Conservation (phyloP, 2,888 invertebrate species). For the Coenonympha glycerion region DNA sequence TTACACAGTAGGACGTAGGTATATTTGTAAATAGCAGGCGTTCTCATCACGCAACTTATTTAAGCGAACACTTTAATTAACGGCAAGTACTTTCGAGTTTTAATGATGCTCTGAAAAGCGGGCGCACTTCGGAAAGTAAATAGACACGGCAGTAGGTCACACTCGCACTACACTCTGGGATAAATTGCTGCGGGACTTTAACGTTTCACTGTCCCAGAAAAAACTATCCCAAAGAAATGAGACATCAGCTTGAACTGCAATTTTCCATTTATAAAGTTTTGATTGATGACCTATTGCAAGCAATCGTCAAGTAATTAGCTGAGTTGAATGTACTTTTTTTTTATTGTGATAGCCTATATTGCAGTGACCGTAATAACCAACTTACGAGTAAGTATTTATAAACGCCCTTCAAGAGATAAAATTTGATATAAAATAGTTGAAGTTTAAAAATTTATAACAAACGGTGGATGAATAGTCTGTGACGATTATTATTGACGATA, state of each 20-base stretch:
- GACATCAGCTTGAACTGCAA: not conserved
- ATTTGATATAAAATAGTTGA: no score
- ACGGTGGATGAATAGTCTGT: no score
- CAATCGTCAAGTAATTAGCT: no score
- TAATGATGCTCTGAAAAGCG: slow-evolving; percentile 3
- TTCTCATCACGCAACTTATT: not conserved
- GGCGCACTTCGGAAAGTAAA: not conserved
- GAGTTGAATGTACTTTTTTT: no score
- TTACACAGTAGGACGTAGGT: no score
- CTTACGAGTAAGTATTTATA: no score
- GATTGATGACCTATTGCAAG: not conserved
- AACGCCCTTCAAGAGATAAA: no score
- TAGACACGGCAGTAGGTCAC: slow-evolving; percentile 6
- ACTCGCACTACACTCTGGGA: not conserved
- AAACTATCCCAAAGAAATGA: not conserved
- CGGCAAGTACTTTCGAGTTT: not conserved
- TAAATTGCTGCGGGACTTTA: not conserved
- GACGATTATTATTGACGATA: no score
- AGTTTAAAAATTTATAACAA: no score
- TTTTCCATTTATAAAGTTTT: not conserved
- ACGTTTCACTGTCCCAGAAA: not conserved
- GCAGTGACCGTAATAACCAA: no score
- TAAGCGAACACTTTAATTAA: slow-evolving; percentile 4
- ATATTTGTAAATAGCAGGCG: no score
- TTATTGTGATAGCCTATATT: no score